These are phyloP conservation scores for Trypoxylon attenuatum DNA, from an alignment of 2,888 invertebrate genomes.

Conservation along the genomic window DNA sequence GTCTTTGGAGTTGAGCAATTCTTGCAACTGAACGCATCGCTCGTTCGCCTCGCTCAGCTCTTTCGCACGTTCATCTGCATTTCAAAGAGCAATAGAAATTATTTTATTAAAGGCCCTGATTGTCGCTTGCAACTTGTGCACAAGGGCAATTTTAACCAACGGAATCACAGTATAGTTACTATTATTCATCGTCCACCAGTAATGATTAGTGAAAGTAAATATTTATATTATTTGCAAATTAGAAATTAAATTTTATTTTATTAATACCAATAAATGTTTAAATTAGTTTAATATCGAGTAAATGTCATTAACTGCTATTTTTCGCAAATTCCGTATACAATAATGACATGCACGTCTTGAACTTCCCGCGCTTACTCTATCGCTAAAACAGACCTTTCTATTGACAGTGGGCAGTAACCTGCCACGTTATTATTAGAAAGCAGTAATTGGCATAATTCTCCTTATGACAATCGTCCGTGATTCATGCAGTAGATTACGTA, in stretches of 20 bases:
- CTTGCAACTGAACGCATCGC: constrained; percentile 68
- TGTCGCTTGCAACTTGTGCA: too few species aligned
- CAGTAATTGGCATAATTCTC: too few species aligned
- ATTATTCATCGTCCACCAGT: too few species aligned
- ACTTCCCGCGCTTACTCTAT: constrained; percentile 41
- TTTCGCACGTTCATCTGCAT: constrained; percentile 64
- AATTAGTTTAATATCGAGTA: background rate
- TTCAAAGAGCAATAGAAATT: constrained; percentile 14
- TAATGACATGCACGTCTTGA: too few species aligned
- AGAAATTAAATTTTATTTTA: too few species aligned
- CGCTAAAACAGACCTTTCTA: constrained; percentile 67
- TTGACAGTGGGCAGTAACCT: constrained; percentile 68
- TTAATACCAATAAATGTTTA: too few species aligned
- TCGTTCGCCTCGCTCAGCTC: constrained; percentile 66
- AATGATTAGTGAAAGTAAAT: too few species aligned
- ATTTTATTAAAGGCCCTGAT: background rate
- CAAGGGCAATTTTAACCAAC: too few species aligned
- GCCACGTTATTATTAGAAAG: constrained; percentile 6
- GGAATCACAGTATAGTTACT: too few species aligned
- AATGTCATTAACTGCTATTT: too few species aligned
- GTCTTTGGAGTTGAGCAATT: constrained; percentile 68
- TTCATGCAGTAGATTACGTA: constrained; percentile 56
- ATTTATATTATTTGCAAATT: too few species aligned
- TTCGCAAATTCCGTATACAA: too few species aligned
- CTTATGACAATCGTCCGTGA: constrained; percentile 1